A percentile compares a stretch with the other conserved stretches of the same genome.
These are phyloP conservation scores for Hystrix brachyura DNA, from an alignment of 2,113 vertebrate genomes.

Conservation along the genomic window DNA sequence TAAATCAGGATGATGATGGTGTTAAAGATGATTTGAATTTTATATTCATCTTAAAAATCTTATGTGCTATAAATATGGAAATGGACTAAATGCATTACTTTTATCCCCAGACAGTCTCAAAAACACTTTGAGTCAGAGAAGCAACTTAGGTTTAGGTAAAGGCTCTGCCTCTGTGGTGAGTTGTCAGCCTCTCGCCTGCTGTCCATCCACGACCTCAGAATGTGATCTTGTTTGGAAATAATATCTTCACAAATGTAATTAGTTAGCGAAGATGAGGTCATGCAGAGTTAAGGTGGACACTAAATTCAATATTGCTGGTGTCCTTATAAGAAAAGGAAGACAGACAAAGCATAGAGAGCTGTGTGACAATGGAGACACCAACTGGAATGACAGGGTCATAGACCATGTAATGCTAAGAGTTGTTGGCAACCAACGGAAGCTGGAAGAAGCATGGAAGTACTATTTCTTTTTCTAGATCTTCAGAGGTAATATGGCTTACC, in stretches of 20 bases:
- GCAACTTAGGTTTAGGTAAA: neutral
- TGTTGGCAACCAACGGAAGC: neutral
- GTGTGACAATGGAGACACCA: neutral
- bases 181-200: neutral
- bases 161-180: neutral
- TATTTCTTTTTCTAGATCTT: neutral
- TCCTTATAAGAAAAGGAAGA: neutral
- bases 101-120: neutral
- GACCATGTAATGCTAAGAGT: neutral
- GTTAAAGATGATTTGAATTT: conserved; percentile 52
- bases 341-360: neutral
- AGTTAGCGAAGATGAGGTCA: neutral
- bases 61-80: neutral
- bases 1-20: neutral
- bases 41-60: neutral
- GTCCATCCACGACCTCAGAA: neutral
- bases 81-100: neutral
- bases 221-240: conserved; percentile 30
- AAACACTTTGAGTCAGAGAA: neutral
- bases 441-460: neutral
- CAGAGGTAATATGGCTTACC: neutral
- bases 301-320: neutral
- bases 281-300: neutral
- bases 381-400: neutral
- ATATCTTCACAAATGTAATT: neutral